Conservation (phyloP, 2,888 invertebrate species). For the Spisula subtruncata region DNA sequence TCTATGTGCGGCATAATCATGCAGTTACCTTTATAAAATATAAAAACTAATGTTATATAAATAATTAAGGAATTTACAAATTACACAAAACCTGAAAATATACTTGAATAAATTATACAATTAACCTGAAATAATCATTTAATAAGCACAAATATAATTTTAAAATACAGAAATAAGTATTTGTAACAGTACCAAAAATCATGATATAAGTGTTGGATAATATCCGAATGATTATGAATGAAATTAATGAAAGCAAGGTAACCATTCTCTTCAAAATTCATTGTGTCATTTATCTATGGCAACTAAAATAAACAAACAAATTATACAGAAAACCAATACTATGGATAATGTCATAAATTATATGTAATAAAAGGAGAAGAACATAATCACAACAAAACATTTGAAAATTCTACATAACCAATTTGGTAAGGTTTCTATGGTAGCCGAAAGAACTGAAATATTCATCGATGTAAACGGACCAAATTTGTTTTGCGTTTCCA, state of each 20-base stretch:
- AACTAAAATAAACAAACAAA: conserved; percentile 21
- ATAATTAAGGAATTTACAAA: too few relatives aligned
- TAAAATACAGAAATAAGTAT: conserved; percentile 33
- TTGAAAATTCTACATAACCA: background rate
- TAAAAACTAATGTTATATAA: background rate
- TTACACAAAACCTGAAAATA: background rate
- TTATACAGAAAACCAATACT: background rate
- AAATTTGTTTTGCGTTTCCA: too few relatives aligned
- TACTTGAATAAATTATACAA: background rate
- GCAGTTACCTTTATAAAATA: background rate
- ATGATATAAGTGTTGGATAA: background rate
- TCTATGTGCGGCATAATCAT: too few relatives aligned
- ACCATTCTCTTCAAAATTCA: conserved; percentile 66
- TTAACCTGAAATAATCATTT: background rate
- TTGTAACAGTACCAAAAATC: conserved; percentile 24
- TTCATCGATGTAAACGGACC: too few relatives aligned
- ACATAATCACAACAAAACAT: background rate
- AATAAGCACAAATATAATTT: background rate
- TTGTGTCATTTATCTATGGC: conserved; percentile 19
- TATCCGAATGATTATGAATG: background rate
- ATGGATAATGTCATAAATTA: background rate
- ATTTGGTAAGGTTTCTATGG: background rate
- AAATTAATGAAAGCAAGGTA: conserved; percentile 64
- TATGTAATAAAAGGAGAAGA: background rate
- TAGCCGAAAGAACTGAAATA: too few relatives aligned